Percentiles rank a stretch among this genome's conserved stretches.
Evolutionary conservation across 2,797 vertebrate species (phyloP).

Genomic region (Pseudopleuronectes americanus): DNA sequence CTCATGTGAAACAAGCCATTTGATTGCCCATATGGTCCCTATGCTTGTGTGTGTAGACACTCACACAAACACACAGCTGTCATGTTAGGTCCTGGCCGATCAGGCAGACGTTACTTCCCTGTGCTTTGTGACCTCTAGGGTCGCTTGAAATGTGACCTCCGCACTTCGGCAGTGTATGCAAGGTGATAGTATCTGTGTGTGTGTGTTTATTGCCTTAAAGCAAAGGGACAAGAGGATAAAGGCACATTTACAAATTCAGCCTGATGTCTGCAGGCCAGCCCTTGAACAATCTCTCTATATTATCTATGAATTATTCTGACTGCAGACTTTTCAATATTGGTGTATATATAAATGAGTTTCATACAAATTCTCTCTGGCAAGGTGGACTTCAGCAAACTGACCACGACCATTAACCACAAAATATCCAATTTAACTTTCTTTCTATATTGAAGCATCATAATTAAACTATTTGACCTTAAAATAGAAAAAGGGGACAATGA

Average conservation of each 20-base stretch:
- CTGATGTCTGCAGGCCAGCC: not conserved
- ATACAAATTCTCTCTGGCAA: too few species aligned
- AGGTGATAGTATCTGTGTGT: too few species aligned
- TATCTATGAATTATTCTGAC: too few species aligned
- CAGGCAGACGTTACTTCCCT: constrained; percentile 15
- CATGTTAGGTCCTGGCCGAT: constrained; percentile 10
- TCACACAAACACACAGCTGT: constrained; percentile 14
- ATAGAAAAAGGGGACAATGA: too few species aligned
- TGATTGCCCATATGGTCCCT: constrained; percentile 32
- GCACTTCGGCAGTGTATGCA: constrained; percentile 20
- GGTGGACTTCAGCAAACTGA: too few species aligned
- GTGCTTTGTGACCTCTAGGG: constrained; percentile 28
- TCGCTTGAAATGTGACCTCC: constrained; percentile 20
- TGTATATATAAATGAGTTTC: too few species aligned
- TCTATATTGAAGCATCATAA: too few species aligned
- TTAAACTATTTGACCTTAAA: too few species aligned
- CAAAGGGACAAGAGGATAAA: not conserved
- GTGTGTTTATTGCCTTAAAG: constrained; percentile 14
- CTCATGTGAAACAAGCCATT: constrained; percentile 53
- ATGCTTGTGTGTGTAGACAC: not conserved
- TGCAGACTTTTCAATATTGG: too few species aligned
- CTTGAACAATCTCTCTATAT: not conserved
- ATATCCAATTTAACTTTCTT: too few species aligned
- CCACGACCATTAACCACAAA: too few species aligned
- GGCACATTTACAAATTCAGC: constrained; percentile 2